phyloP scores from a whole-genome alignment of 1,140 invertebrate genomes.

The Ceratosolen fusciceps region DNA sequence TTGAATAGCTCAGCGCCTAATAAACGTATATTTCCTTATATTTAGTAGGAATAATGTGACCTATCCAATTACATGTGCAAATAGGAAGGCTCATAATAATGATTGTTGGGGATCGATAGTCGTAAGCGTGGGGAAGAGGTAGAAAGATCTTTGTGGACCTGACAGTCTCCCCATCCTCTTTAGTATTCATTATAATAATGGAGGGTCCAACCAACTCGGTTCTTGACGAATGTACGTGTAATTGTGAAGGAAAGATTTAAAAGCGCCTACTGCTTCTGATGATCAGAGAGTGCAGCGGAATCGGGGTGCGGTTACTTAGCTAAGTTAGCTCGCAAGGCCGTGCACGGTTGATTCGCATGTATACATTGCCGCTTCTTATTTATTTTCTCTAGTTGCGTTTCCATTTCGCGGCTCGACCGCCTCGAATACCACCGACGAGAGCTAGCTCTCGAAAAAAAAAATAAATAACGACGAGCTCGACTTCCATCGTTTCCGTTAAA shows the following conservation, averaged over 20 bases:
- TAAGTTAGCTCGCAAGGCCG: background rate
- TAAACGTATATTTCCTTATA: too few relatives aligned
- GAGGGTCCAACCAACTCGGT: background rate
- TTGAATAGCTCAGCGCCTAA: too few relatives aligned
- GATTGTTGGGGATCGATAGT: background rate
- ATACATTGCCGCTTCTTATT: background rate
- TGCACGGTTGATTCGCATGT: too few relatives aligned
- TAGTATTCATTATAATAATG: conserved; percentile 25
- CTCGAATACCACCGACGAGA: background rate
- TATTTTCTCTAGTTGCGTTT: conserved; percentile 8
- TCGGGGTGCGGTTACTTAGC: conserved; percentile 25
- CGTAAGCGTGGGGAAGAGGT: background rate
- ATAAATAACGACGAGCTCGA: background rate
- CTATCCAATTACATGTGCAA: too few relatives aligned
- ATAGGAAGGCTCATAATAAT: background rate
- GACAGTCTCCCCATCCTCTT: background rate
- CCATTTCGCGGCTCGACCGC: background rate
- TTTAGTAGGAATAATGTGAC: too few relatives aligned
- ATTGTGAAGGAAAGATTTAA: conserved; percentile 20
- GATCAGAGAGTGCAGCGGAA: conserved; percentile 13
- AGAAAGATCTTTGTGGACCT: background rate
- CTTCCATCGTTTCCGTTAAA: background rate
- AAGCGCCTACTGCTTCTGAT: conserved; percentile 19
- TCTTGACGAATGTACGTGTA: conserved; percentile 5
- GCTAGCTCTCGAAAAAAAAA: background rate